phyloP scores from a whole-genome alignment of 2,113 vertebrate species.

The Numenius arquata region DNA sequence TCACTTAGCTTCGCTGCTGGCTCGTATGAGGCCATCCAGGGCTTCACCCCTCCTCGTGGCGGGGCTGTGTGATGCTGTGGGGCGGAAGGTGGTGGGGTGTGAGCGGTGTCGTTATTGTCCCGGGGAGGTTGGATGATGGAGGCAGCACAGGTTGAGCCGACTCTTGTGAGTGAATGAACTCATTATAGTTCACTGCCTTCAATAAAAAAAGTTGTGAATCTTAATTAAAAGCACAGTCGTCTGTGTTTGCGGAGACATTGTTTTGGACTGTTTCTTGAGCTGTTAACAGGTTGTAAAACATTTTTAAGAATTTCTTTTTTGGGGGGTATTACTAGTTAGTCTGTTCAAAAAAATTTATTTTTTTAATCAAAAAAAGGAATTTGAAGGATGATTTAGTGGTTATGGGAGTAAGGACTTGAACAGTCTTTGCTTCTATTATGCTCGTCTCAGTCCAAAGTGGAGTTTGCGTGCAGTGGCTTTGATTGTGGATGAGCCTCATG shows the following conservation, averaged over 20 bases:
- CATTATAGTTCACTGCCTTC: slow-evolving; percentile 53
- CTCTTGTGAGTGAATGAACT: slow-evolving; percentile 39
- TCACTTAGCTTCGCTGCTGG: not conserved
- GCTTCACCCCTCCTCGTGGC: not conserved
- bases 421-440: not conserved
- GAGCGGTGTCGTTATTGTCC: not conserved
- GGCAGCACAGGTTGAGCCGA: not conserved
- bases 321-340: not conserved
- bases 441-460: not conserved
- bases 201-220: slow-evolving; percentile 57
- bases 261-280: slow-evolving; percentile 63
- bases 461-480: not conserved
- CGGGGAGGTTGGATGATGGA: not conserved
- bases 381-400: slow-evolving; percentile 20
- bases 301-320: slow-evolving; percentile 3
- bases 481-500: not conserved
- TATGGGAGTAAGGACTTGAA: not conserved
- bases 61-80: not conserved
- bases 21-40: not conserved
- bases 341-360: not conserved
- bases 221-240: slow-evolving; percentile 69
- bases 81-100: slow-evolving; percentile 34
- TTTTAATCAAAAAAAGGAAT: not conserved
- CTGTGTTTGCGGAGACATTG: slow-evolving; percentile 59
- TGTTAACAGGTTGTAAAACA: slow-evolving; percentile 66